Percentiles rank a stretch among this genome's conserved stretches.
Conservation (phyloP, 1,140 invertebrate genomes). For the Meloidogyne hapla region DNA sequence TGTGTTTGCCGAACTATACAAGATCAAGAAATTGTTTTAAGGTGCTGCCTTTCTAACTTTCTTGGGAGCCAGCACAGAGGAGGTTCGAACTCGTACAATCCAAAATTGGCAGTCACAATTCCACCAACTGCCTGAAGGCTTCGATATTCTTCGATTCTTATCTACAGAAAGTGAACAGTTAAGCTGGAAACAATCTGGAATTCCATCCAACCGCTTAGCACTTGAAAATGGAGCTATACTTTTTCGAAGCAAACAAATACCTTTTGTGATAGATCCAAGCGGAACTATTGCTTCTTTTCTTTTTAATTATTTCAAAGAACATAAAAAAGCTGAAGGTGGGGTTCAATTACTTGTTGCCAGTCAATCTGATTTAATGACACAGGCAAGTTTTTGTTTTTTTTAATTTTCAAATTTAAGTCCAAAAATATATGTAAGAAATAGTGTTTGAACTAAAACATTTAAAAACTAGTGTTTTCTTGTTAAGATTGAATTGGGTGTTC, state of each 20-base stretch:
- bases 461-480: no score
- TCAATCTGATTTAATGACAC: conserved; percentile 54
- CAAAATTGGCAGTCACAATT: conserved; percentile 68
- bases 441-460: no score
- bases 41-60: conserved; percentile 78
- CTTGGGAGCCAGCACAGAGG: conserved; percentile 73
- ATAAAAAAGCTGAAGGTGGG: not conserved
- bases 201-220: conserved; percentile 77
- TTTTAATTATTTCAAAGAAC: conserved; percentile 55
- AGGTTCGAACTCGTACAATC: conserved; percentile 70
- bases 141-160: conserved; percentile 47
- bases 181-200: conserved; percentile 80
- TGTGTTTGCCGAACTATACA: no score
- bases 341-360: conserved; percentile 34
- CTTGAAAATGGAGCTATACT: conserved; percentile 81
- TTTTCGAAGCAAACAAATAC: conserved; percentile 68
- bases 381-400: conserved; percentile 33
- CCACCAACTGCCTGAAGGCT: conserved; percentile 31
- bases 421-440: no score
- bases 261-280: conserved; percentile 85
- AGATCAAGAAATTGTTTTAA: conserved; percentile 68
- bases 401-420: not conserved
- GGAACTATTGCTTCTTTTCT: conserved; percentile 82
- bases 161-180: conserved; percentile 65
- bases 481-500: conserved; percentile 78